Evolutionary conservation across 2,113 vertebrate genomes (phyloP).

Genomic region (Elephas maximus): DNA sequence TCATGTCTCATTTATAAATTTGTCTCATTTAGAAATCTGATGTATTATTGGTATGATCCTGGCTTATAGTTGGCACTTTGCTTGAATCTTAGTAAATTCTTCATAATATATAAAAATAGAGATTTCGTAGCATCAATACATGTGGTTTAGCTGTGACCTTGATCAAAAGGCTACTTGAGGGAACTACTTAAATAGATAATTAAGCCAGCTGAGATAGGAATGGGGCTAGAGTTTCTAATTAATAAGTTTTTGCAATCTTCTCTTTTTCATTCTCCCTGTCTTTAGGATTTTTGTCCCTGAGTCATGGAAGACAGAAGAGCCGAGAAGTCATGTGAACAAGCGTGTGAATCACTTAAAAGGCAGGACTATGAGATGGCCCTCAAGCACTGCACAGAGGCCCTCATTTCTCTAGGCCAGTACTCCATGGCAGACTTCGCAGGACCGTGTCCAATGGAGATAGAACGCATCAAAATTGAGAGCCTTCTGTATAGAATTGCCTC

Average conservation of each 20-base stretch:
- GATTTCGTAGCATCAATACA: background rate
- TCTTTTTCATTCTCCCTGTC: conserved; percentile 74
- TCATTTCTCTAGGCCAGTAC: conserved; percentile 94
- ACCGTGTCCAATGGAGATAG: conserved; percentile 88
- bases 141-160: conserved; percentile 28
- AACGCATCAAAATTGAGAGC: conserved; percentile 94
- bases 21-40: conserved; percentile 7
- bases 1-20: conserved; percentile 43
- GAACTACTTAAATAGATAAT: background rate
- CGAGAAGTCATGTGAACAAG: conserved; percentile 99
- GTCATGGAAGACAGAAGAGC: conserved; percentile 99
- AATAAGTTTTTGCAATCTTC: background rate
- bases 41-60: background rate
- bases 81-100: conserved; percentile 33
- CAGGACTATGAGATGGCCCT: conserved; percentile 97
- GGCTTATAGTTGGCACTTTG: conserved; percentile 7
- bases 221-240: background rate
- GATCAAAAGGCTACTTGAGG: background rate
- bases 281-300: conserved; percentile 97
- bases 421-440: conserved; percentile 90
- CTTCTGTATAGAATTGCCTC: conserved; percentile 97
- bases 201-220: background rate
- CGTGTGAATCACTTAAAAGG: conserved; percentile 96
- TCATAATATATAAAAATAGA: conserved; percentile 35
- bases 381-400: conserved; percentile 96